Conservation (phyloP, 2,113 vertebrate genomes). For the Phaethornis superciliosus region DNA sequence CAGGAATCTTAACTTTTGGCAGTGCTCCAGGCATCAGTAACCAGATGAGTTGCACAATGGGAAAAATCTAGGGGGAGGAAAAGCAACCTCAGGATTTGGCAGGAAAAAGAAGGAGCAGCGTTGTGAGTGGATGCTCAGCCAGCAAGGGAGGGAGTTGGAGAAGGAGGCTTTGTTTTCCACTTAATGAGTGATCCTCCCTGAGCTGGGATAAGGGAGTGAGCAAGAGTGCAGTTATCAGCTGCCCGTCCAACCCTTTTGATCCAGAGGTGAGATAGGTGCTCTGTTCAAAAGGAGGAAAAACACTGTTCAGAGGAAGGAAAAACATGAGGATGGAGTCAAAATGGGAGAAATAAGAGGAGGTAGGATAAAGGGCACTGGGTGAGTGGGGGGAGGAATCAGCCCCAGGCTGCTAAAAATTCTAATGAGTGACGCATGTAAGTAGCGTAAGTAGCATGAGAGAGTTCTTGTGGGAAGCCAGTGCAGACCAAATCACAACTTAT, state of each 20-base stretch:
- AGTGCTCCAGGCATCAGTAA: neutral
- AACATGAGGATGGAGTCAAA: neutral
- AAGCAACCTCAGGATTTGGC: neutral
- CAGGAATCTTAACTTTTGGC: neutral
- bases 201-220: neutral
- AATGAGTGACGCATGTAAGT: neutral
- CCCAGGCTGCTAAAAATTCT: neutral
- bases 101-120: neutral
- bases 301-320: neutral
- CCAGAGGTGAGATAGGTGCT: neutral
- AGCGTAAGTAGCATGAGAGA: neutral
- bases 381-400: neutral
- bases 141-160: neutral
- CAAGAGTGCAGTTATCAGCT: neutral
- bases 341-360: neutral
- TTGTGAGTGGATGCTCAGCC: neutral
- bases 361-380: neutral
- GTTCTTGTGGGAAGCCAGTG: neutral
- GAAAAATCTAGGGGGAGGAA: neutral
- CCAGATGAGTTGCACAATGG: neutral
- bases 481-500: neutral
- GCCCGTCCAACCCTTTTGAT: neutral
- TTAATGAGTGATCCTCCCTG: neutral
- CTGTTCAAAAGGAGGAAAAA: neutral
- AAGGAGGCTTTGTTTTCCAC: neutral